Percentiles rank a stretch among this genome's conserved stretches.
These are phyloP conservation scores for Probaryconus sp. DNA, from an alignment of 1,140 invertebrate species.

Conservation along the genomic window DNA sequence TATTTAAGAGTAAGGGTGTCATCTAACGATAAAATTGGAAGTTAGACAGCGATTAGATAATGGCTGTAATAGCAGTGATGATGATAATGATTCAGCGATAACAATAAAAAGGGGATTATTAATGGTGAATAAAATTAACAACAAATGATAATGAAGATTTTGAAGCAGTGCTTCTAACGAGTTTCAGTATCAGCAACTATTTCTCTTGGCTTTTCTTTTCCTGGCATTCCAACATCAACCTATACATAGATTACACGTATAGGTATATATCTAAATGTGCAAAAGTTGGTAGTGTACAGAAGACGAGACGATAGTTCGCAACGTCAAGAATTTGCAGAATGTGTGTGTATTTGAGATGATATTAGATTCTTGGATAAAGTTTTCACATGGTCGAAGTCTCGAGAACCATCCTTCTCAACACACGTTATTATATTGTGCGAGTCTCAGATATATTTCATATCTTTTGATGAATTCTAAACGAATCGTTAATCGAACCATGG, in stretches of 20 bases:
- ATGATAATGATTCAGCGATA: too few relatives aligned
- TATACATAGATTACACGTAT: slow-evolving; percentile 47
- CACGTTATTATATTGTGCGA: slow-evolving; percentile 26
- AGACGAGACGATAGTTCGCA: slow-evolving; percentile 58
- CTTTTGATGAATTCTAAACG: not conserved
- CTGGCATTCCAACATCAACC: slow-evolving; percentile 48
- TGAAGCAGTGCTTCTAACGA: slow-evolving; percentile 4
- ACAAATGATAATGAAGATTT: slow-evolving; percentile 20
- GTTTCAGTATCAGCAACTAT: slow-evolving; percentile 25
- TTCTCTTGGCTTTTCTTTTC: slow-evolving; percentile 45
- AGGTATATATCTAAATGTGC: slow-evolving; percentile 46
- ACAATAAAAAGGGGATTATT: too few relatives aligned
- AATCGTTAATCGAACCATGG: too few relatives aligned
- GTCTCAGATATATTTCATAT: slow-evolving; percentile 17
- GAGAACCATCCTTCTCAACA: slow-evolving; percentile 50
- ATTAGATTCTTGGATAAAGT: slow-evolving; percentile 78
- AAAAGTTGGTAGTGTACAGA: slow-evolving; percentile 49
- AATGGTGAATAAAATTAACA: not conserved
- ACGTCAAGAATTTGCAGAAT: slow-evolving; percentile 73
- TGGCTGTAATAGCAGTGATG: too few relatives aligned
- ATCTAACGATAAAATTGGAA: too few relatives aligned
- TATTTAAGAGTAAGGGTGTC: too few relatives aligned
- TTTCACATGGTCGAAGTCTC: slow-evolving; percentile 72
- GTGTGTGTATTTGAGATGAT: slow-evolving; percentile 75
- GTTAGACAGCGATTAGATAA: too few relatives aligned